These are phyloP conservation scores for Anhinga rufa DNA, from an alignment of 2,113 vertebrate genomes.

Conservation along the genomic window DNA sequence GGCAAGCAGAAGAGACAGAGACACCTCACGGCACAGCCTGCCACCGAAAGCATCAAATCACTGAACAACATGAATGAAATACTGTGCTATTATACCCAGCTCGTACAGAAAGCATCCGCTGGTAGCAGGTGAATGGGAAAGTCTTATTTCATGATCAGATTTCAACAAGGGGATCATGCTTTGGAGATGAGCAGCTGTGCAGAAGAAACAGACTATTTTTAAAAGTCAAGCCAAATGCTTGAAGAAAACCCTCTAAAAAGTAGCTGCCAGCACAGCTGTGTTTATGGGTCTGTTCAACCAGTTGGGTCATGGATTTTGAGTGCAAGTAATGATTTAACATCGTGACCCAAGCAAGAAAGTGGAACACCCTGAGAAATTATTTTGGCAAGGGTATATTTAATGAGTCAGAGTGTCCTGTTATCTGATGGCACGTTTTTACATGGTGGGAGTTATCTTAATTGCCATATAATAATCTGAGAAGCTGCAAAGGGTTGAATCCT, in stretches of 20 bases:
- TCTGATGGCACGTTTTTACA: background rate
- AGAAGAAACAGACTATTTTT: background rate
- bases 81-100: background rate
- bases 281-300: background rate
- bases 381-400: background rate
- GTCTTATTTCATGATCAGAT: background rate
- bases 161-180: background rate
- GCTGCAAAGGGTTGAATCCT: background rate
- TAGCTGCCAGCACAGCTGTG: background rate
- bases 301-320: background rate
- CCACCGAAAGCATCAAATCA: background rate
- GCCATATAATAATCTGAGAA: background rate
- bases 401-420: background rate
- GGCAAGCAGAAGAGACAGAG: background rate
- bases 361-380: background rate
- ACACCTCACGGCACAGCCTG: background rate
- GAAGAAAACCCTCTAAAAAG: background rate
- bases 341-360: background rate
- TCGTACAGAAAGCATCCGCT: background rate
- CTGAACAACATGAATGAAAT: background rate
- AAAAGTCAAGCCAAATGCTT: background rate
- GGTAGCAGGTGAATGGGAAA: background rate
- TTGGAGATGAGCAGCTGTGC: background rate
- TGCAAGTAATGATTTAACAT: background rate
- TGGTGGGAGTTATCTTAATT: background rate